Conservation (phyloP, 2,113 vertebrate genomes). For the Pitta sordida region DNA sequence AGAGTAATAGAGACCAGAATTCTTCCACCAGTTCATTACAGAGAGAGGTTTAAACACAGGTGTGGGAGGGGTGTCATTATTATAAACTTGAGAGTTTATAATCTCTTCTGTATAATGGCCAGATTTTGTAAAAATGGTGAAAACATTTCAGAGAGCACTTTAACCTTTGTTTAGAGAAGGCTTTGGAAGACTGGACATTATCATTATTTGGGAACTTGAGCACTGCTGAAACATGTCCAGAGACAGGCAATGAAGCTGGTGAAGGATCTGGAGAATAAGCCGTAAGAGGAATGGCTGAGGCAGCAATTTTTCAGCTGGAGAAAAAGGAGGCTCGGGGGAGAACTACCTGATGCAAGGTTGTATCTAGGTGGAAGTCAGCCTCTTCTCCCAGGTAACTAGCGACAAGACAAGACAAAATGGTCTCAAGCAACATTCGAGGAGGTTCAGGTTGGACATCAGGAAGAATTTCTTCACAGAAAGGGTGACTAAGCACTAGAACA, state of each 20-base stretch:
- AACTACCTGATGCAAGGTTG: not conserved
- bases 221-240: not conserved
- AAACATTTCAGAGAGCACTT: not conserved
- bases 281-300: not conserved
- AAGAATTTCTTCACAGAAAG: not conserved
- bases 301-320: not conserved
- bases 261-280: not conserved
- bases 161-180: not conserved
- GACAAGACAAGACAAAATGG: not conserved
- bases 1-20: not conserved
- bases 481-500: not conserved
- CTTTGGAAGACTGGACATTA: not conserved
- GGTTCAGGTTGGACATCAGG: not conserved
- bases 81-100: too few relatives aligned
- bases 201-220: not conserved
- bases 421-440: not conserved
- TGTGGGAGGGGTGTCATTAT: not conserved
- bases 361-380: too few relatives aligned
- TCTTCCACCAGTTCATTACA: not conserved
- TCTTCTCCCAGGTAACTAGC: not conserved
- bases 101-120: not conserved
- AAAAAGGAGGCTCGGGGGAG: not conserved
- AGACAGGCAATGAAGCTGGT: not conserved
- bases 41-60: fast-evolving
- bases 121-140: not conserved